Percentiles rank a stretch among this genome's conserved stretches.
Conservation (phyloP, 2,113 vertebrate genomes). For the Triplophysa tibetana region DNA sequence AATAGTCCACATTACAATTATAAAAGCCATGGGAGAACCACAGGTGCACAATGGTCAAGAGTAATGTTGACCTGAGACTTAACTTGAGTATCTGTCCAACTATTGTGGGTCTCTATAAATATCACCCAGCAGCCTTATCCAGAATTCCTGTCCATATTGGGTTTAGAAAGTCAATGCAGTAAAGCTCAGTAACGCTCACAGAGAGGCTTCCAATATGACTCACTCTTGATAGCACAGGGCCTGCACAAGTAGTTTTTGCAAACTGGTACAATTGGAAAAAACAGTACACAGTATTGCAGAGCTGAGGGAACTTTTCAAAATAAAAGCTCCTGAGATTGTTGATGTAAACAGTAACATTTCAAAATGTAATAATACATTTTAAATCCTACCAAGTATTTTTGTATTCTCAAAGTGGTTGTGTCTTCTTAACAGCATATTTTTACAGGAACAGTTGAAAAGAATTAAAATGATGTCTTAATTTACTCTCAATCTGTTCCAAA, state of each 20-base stretch:
- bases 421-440: too few relatives aligned
- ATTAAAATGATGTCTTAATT: too few relatives aligned
- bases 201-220: slow-evolving; percentile 46
- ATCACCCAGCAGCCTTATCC: slow-evolving; percentile 36
- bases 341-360: neutral
- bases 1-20: slow-evolving; percentile 12
- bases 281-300: neutral
- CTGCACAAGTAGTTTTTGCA: slow-evolving; percentile 32
- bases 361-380: too few relatives aligned
- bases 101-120: slow-evolving; percentile 50
- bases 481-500: too few relatives aligned
- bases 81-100: slow-evolving; percentile 29
- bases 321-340: neutral
- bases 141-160: slow-evolving; percentile 50
- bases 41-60: slow-evolving; percentile 39
- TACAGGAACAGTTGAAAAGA: too few relatives aligned
- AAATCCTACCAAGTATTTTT: too few relatives aligned
- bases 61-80: slow-evolving; percentile 43
- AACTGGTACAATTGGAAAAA: slow-evolving; percentile 31
- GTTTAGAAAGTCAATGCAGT: slow-evolving; percentile 31
- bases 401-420: neutral
- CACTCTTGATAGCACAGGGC: slow-evolving; percentile 39
- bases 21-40: neutral
- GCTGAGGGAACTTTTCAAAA: neutral
- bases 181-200: slow-evolving; percentile 14